Evolutionary conservation across 2,113 vertebrate species (phyloP).

Genomic region (Platysteira castanea): DNA sequence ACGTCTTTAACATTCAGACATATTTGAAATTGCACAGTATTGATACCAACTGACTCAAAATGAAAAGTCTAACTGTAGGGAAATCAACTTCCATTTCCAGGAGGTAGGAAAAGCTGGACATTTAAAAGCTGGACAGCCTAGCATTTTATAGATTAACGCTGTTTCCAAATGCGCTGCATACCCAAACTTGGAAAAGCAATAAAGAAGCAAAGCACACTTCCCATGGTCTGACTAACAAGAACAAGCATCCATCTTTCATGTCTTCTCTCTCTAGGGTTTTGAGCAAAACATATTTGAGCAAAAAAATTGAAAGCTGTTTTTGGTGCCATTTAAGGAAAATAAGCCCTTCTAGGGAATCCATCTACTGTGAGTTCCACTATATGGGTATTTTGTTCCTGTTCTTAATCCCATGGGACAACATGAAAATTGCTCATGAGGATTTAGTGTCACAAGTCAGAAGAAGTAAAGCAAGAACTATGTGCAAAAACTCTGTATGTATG

Average conservation of each 20-base stretch:
- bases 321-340: background rate
- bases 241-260: background rate
- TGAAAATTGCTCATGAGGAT: background rate
- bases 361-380: background rate
- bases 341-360: background rate
- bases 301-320: background rate
- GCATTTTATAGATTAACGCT: background rate
- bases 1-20: background rate
- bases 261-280: background rate
- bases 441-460: background rate
- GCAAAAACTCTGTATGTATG: background rate
- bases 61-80: background rate
- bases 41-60: background rate
- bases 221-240: background rate
- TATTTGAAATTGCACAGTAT: background rate
- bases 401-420: background rate
- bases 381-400: background rate
- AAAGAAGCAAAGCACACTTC: background rate
- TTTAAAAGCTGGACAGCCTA: background rate
- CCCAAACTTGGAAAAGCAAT: background rate
- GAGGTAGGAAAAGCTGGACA: background rate
- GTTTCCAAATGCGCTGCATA: background rate
- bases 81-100: background rate
- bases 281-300: background rate
- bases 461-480: background rate